Conservation (phyloP, 1,140 invertebrate genomes). For the Physella acuta region DNA sequence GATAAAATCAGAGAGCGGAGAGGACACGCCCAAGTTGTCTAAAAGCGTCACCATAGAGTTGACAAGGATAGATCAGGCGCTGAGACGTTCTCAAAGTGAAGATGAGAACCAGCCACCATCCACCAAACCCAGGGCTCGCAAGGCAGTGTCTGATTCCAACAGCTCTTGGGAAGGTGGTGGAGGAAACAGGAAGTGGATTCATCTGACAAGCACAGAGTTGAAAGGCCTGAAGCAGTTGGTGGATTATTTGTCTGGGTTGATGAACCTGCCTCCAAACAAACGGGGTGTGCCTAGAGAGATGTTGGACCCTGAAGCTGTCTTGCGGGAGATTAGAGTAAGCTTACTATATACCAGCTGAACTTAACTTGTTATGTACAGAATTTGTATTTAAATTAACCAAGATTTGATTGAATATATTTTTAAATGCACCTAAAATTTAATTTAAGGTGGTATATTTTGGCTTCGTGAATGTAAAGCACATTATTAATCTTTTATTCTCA, state of each 20-base stretch:
- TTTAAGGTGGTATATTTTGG: no score
- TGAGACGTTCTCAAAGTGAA: slow-evolving; percentile 25
- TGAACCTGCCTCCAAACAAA: slow-evolving; percentile 77
- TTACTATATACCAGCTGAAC: no score
- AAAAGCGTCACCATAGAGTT: slow-evolving; percentile 47
- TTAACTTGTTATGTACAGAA: no score
- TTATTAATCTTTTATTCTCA: no score
- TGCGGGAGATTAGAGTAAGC: slow-evolving; percentile 74
- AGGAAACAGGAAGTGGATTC: slow-evolving; percentile 37
- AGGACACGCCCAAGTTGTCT: slow-evolving; percentile 35
- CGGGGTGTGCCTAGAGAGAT: slow-evolving; percentile 91
- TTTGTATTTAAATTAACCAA: no score
- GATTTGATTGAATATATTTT: no score
- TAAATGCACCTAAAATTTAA: no score
- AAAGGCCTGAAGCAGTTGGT: slow-evolving; percentile 80
- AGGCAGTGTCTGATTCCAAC: slow-evolving; percentile 15
- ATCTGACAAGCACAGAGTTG: slow-evolving; percentile 71
- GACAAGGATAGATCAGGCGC: slow-evolving; percentile 45
- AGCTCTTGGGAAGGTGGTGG: slow-evolving; percentile 15
- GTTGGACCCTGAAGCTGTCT: slow-evolving; percentile 82
- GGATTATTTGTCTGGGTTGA: slow-evolving; percentile 76
- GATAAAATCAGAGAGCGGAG: slow-evolving; percentile 27
- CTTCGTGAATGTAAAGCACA: no score
- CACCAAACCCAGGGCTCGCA: slow-evolving; percentile 8
- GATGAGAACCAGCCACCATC: slow-evolving; percentile 23